These are phyloP conservation scores for Pachycephus smyrnensis DNA, from an alignment of 2,888 invertebrate genomes.

Conservation along the genomic window DNA sequence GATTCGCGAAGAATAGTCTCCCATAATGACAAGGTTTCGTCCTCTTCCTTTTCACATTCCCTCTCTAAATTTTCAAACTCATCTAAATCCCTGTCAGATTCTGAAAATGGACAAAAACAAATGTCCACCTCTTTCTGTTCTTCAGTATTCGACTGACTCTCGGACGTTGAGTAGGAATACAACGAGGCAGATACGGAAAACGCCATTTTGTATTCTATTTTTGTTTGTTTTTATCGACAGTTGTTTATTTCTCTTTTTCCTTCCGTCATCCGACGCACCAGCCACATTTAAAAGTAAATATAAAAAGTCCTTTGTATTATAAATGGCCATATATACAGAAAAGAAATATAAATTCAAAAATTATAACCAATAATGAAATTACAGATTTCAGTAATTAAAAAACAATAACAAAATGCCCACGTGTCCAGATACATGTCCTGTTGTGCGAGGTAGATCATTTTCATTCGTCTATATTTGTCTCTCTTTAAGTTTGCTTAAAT, in stretches of 20 bases:
- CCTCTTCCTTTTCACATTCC: not conserved
- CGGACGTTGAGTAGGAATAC: not conserved
- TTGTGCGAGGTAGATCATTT: conserved; percentile 13
- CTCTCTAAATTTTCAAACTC: conserved; percentile 14
- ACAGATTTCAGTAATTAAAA: not conserved
- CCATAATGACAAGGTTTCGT: conserved; percentile 26
- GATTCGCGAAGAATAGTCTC: conserved; percentile 31
- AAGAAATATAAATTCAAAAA: not conserved
- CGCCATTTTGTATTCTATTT: not conserved
- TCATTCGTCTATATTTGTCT: not conserved
- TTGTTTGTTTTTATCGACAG: not conserved
- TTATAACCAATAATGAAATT: not conserved
- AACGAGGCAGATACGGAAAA: not conserved
- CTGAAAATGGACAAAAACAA: not conserved
- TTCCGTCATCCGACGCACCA: not conserved
- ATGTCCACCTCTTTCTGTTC: not conserved
- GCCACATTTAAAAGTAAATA: not conserved
- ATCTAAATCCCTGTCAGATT: not conserved
- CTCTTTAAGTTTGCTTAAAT: not conserved
- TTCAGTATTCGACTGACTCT: not conserved
- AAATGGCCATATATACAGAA: not conserved
- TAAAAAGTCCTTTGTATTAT: not conserved
- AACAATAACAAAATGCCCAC: conserved; percentile 21
- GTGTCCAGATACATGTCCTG: conserved; percentile 34
- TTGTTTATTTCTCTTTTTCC: not conserved